Evolutionary conservation across 2,797 vertebrate species (phyloP), one percentile per base, ranked within the genome.

Genomic region (Morus bassanus): DNA sequence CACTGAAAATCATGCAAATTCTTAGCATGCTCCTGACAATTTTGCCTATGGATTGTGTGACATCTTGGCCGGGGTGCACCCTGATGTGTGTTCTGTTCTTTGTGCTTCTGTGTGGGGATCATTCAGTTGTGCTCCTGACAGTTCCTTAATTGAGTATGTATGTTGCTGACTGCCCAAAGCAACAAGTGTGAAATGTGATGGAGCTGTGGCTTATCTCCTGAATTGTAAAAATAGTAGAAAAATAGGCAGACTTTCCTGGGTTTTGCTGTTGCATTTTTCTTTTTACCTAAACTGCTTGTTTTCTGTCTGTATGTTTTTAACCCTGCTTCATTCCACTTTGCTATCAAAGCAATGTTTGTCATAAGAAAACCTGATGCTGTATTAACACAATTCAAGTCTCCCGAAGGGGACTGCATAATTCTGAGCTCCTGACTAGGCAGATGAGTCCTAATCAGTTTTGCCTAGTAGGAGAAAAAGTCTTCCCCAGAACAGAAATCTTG

Each of bases 121-220:
- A 10, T 43, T 41, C 21, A 31, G 39, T 31, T 53, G 37, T 59
- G 43, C 13, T 88, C 24, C 35, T 1, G 7, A 3, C 18, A 74
- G 60, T 45, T 83, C n/a, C 2, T 3, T 87, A 31, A 16, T 6
- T 19, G 43, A 61, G 8, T 10, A 5, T 2, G 0, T 11, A 24
- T 51, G 5, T 39, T 68, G 45, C 48, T 63, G 53, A 43, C 17
- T 81, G 45, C 17, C 27, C n/a, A 68, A 46, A 92, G 74, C 46
- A 56, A 17, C 4, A 8, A 28, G 28, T 30, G 16, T 51, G 51
- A 74, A 80, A 77, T 37, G 48, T 65, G 61, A 23, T 39, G 11
- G 67, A 82, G 45, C 30, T 48, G n/a, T 75, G 15, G 7, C 17
- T 74, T 74, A 61, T 27, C 46, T 92, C 45, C 45, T 45, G 59